Evolutionary conservation across 2,797 vertebrate genomes (phyloP), one percentile per base, ranked within the genome.

Genomic region (Poecilia wingei): DNA sequence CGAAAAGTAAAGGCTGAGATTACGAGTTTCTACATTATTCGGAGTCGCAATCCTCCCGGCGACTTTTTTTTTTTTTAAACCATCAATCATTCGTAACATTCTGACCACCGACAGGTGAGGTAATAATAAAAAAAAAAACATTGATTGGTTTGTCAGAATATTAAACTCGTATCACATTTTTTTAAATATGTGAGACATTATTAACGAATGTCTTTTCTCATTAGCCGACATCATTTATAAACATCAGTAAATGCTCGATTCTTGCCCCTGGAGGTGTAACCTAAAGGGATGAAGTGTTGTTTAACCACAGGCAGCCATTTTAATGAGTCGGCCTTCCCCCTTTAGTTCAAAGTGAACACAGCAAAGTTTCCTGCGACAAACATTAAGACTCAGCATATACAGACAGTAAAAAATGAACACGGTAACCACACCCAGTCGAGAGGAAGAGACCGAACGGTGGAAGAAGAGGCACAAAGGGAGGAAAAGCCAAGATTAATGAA

Each of bases 381-480:
- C 79, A 70, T 74, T 77, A 79, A 76, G 80, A 84, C 76, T 91
- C 87, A 84, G 84, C 87, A 89, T 43, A 81, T 82, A 73, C 1
- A 45, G 80, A 80, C 78, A 71, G 74, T 77, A 88, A 39, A 74
- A 82, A 84, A 90, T 87, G 71, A 83, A 87, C 79, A 85, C 86
- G 75, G 85, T 80, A 33, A 61, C 55, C 74, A 82, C 77, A 66
- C 79, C 81, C 64, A 84, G 51, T 64, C 28, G 77, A 73, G 72
- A 75, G 51, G 72, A 43, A 33, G 80, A 71, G 53, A 45, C 61
- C 16, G 31, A 64, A 39, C 18, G 8, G 12, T 28, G 14, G 72
- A 76, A 76, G 43, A 70, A 41, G 36, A 49, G 68, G 9, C 0
- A 46, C 51, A 14, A 20, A 39, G 64, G 18, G 51, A 64, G 45